Percentiles rank a stretch among this genome's conserved stretches.
Evolutionary conservation across 2,797 vertebrate species (phyloP).

Genomic region (Danionella dracula): DNA sequence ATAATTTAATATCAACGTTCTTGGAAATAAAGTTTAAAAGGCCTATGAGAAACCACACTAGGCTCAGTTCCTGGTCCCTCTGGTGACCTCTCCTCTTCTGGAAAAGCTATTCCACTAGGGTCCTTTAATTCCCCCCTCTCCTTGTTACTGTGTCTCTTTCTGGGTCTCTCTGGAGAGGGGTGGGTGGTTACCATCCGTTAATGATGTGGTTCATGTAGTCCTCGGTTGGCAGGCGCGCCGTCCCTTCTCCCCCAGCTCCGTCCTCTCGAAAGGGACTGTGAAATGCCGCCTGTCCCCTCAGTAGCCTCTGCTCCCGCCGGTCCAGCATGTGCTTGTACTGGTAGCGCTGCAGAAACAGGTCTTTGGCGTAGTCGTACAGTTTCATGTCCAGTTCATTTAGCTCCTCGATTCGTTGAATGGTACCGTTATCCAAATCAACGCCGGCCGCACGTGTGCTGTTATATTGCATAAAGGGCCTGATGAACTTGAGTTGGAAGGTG

Average conservation of each 20-base stretch:
- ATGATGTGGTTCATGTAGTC: conserved; percentile 99
- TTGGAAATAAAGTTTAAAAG: neutral
- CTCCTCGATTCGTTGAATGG: conserved; percentile 90
- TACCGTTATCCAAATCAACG: conserved; percentile 86
- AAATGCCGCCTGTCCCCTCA: conserved; percentile 52
- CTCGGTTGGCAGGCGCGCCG: conserved; percentile 82
- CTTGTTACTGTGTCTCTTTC: conserved; percentile 2
- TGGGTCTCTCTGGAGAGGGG: conserved; percentile 28
- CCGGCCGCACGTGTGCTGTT: conserved; percentile 94
- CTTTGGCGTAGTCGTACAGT: conserved; percentile 92
- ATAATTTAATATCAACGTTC: neutral
- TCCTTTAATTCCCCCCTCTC: neutral
- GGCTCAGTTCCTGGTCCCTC: neutral
- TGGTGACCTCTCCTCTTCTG: neutral
- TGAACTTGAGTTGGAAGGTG: conserved; percentile 94
- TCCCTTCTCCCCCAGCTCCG: conserved; percentile 35
- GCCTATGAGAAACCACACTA: neutral
- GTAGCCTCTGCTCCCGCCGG: conserved; percentile 82
- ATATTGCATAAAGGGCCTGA: conserved; percentile 96
- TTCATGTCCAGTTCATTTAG: conserved; percentile 98
- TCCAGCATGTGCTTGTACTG: conserved; percentile 91
- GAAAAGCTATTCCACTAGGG: neutral
- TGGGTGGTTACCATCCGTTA: conserved; percentile 87
- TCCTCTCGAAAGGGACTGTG: conserved; percentile 28
- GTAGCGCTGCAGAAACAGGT: conserved; percentile 97